Percentiles rank a stretch among this genome's conserved stretches.
Conservation (phyloP, 2,797 vertebrate genomes). For the Cheirogaleus major region DNA sequence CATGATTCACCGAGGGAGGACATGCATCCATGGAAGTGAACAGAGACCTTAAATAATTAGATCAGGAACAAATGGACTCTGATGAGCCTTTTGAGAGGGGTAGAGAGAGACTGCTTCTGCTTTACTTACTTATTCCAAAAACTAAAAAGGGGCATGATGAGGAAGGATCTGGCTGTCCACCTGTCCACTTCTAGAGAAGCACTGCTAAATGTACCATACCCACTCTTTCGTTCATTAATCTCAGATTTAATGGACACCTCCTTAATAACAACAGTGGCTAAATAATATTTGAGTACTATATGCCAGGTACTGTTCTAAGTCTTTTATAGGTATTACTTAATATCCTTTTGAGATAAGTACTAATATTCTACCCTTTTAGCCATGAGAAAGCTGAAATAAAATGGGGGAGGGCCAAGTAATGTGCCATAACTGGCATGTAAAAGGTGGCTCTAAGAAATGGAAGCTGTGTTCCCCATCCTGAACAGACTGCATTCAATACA, state of each 20-base stretch:
- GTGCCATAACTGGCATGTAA: not conserved
- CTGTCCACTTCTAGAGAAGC: not conserved
- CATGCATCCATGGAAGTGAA: not conserved
- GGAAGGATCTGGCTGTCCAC: not conserved
- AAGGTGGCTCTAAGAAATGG: not conserved
- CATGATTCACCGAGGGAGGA: not conserved
- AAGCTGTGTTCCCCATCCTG: not conserved
- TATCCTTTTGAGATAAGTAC: not conserved
- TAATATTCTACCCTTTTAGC: not conserved
- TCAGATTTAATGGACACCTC: not conserved
- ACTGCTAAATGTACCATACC: not conserved
- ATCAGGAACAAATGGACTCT: not conserved
- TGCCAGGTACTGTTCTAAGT: not conserved
- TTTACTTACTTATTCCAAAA: not conserved
- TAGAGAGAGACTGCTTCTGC: not conserved
- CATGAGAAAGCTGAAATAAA: constrained; percentile 25
- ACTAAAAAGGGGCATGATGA: not conserved
- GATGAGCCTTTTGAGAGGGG: not conserved
- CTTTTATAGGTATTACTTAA: not conserved
- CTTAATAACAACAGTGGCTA: not conserved
- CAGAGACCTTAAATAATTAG: not conserved
- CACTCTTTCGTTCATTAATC: not conserved
- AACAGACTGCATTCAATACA: not conserved
- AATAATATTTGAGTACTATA: not conserved
- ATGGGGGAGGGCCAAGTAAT: not conserved